A percentile compares a stretch with the other conserved stretches of the same genome.
Conservation (phyloP, 2,797 vertebrate genomes). For the Hafferia zeledoni region DNA sequence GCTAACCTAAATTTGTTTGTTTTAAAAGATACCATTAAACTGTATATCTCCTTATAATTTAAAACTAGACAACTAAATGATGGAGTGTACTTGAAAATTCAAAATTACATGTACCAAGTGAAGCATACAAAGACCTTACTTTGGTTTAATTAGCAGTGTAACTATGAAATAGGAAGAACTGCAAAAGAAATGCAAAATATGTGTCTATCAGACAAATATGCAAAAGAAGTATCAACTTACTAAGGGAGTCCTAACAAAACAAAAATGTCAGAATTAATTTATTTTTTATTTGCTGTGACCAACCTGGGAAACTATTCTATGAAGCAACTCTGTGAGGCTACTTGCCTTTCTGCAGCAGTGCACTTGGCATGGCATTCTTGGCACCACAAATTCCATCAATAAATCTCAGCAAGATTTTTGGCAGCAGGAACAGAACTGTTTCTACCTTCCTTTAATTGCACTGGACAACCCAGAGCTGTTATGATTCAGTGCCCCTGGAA, state of each 20-base stretch:
- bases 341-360: background rate
- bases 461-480: constrained; percentile 43
- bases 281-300: background rate
- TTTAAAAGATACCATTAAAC: background rate
- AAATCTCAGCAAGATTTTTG: constrained; percentile 53
- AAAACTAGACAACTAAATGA: background rate
- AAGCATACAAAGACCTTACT: background rate
- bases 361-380: background rate
- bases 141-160: background rate
- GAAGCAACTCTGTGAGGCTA: background rate
- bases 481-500: constrained; percentile 27
- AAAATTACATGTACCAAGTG: background rate
- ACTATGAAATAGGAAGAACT: background rate
- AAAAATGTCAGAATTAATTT: background rate
- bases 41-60: background rate
- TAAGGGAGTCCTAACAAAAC: background rate
- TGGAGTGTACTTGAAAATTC: background rate
- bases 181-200: background rate
- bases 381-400: constrained; percentile 19
- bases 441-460: constrained; percentile 66
- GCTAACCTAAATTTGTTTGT: background rate
- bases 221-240: background rate
- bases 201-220: background rate
- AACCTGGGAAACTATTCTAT: background rate
- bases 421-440: constrained; percentile 53